Evolutionary conservation across 2,113 vertebrate genomes (phyloP), one percentile per base, ranked within the genome.

Genomic region (Piprites chloris): DNA sequence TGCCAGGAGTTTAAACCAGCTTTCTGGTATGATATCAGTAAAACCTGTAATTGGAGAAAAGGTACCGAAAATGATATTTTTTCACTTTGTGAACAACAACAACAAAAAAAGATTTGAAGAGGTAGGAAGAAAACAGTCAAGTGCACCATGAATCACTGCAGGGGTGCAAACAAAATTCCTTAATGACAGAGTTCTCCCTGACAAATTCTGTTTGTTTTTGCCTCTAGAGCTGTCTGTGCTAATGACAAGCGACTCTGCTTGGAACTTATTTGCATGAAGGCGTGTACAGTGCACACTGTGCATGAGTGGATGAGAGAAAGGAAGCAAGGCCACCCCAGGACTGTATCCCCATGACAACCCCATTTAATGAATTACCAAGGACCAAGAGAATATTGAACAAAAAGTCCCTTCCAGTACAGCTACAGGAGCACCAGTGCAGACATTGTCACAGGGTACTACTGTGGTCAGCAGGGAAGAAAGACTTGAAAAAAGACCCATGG

Each of bases 191-290:
- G 39, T 59, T 95, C 86, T 92, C 46, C 67, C 80, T 87, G 81
- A 90, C 49, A 94, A 91, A 73, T 91, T 95, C 87, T 95, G 62
- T 87, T 90, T 95, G 91, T 3, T 92, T 95, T 96, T 89, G 49
- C 80, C 49, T 92, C 84, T 61, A 61, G 86, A 94, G 73, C 59
- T 92, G 61, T 72, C 80, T 75, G 22, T 75, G 77, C 66, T 92
- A 95, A 95, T 76, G 89, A 78, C 58, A 95, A 90, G 61, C 47
- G 75, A 75, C 73, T 75, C 65, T 78, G 52, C 81, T 94, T 85
- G 73, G 69, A 87, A 82, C 69, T 78, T 85, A 95, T 93, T 95
- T 96, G 77, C 93, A 89, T 93, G 67, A 89, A 69, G 63, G 79
- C 65, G 72, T 91, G 58, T 68, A 85, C 65, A 73, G 85, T 75